Conservation (phyloP, 2,888 invertebrate genomes). For the Ganaspis brasiliensis region DNA sequence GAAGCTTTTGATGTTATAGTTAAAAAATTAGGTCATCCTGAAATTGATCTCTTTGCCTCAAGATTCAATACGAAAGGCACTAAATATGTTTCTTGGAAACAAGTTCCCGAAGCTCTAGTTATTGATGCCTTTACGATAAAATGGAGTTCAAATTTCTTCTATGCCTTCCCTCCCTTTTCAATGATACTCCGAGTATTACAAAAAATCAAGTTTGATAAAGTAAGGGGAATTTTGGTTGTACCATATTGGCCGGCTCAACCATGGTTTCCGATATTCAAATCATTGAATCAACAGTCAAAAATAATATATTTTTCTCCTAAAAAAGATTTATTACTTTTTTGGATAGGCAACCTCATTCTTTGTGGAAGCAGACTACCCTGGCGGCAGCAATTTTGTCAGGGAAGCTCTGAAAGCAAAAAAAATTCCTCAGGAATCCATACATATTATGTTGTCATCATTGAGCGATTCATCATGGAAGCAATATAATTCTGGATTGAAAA, state of each 20-base stretch:
- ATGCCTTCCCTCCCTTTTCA: conserved; percentile 28
- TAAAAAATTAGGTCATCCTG: conserved; percentile 23
- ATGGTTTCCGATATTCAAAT: conserved; percentile 28
- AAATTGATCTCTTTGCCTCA: conserved; percentile 29
- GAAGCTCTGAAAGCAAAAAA: neutral
- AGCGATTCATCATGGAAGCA: conserved; percentile 1
- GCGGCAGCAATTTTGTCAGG: neutral
- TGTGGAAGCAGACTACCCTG: neutral
- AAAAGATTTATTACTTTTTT: conserved; percentile 19
- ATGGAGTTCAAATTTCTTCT: neutral
- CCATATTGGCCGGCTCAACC: conserved; percentile 33
- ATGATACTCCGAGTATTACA: conserved; percentile 39
- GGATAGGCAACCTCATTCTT: conserved; percentile 28
- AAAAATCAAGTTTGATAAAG: conserved; percentile 33
- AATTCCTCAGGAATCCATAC: neutral
- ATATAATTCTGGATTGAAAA: conserved; percentile 29
- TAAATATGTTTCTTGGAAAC: conserved; percentile 46
- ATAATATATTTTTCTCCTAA: neutral
- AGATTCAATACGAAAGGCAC: conserved; percentile 45
- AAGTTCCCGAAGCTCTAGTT: conserved; percentile 42
- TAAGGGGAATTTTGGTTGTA: conserved; percentile 25
- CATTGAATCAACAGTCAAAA: neutral
- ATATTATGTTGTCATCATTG: conserved; percentile 33
- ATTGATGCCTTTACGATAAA: conserved; percentile 7
- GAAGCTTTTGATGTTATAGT: conserved; percentile 46